Percentiles rank a stretch among this genome's conserved stretches.
phyloP scores from a whole-genome alignment of 2,888 invertebrate genomes.

The Euphydryas editha region DNA sequence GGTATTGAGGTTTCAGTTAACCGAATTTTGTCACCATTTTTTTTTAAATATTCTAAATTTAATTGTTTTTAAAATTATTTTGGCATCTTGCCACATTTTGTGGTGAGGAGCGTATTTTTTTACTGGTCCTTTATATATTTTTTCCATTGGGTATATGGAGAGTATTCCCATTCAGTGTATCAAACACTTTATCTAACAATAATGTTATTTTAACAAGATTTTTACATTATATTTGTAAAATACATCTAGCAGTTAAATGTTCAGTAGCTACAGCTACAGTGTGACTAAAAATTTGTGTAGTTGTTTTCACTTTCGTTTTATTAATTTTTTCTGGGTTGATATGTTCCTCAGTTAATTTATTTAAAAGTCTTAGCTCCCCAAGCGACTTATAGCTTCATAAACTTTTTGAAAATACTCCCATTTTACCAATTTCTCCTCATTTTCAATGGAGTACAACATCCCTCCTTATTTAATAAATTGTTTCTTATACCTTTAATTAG shows the following conservation, averaged over 20 bases:
- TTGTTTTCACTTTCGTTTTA: slow-evolving; percentile 7
- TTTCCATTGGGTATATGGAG: too few species aligned
- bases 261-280: slow-evolving; percentile 23
- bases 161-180: slow-evolving; percentile 19
- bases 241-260: slow-evolving; percentile 20
- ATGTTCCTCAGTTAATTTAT: slow-evolving; percentile 48
- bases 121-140: too few species aligned
- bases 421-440: slow-evolving; percentile 41
- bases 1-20: slow-evolving; percentile 45
- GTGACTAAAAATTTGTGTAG: too few species aligned
- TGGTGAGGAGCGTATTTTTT: too few species aligned
- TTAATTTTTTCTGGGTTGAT: too few species aligned
- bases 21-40: too few species aligned
- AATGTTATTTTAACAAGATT: slow-evolving; percentile 14
- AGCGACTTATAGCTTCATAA: slow-evolving; percentile 41
- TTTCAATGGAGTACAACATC: background rate
- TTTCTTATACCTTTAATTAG: too few species aligned
- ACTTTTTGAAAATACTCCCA: slow-evolving; percentile 44
- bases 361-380: slow-evolving; percentile 39
- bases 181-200: slow-evolving; percentile 37
- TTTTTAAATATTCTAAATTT: too few species aligned
- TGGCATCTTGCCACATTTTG: too few species aligned
- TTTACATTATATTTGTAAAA: slow-evolving; percentile 18
- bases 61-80: too few species aligned
- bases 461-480: background rate